Percentiles rank a stretch among this genome's conserved stretches.
phyloP scores from a whole-genome alignment of 2,113 vertebrate species.

The Parus major region DNA sequence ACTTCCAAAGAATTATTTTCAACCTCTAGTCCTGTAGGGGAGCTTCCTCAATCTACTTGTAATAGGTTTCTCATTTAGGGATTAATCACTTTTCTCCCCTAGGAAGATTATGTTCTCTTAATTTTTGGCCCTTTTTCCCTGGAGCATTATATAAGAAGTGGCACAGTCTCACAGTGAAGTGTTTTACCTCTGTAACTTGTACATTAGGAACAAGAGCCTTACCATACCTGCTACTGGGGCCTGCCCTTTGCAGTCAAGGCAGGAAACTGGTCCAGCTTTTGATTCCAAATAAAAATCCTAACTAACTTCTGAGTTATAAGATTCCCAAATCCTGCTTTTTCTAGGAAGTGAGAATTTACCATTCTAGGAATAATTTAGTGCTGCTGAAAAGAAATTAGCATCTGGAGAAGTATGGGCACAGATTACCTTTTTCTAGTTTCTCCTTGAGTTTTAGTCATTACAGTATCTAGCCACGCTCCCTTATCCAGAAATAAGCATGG shows the following conservation, averaged over 20 bases:
- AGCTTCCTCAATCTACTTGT: neutral
- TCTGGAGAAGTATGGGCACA: neutral
- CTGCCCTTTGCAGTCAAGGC: neutral
- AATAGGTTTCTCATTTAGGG: neutral
- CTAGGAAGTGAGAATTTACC: neutral
- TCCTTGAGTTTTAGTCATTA: neutral
- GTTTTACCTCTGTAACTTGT: neutral
- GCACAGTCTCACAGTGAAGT: neutral
- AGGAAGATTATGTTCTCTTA: neutral
- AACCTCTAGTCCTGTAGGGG: neutral
- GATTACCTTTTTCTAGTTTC: neutral
- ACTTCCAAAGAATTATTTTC: neutral
- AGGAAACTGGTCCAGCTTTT: neutral
- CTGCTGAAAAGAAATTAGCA: neutral
- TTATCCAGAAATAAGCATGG: neutral
- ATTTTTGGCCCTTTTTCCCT: neutral
- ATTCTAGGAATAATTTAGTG: neutral
- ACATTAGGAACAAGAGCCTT: neutral
- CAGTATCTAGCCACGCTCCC: neutral
- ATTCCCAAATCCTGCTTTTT: neutral
- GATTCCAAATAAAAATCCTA: neutral
- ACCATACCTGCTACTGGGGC: neutral
- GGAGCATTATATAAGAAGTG: neutral
- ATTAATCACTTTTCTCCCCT: neutral
- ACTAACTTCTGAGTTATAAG: neutral